Conservation (phyloP, 2,797 vertebrate genomes). For the Myotis pilosus region DNA sequence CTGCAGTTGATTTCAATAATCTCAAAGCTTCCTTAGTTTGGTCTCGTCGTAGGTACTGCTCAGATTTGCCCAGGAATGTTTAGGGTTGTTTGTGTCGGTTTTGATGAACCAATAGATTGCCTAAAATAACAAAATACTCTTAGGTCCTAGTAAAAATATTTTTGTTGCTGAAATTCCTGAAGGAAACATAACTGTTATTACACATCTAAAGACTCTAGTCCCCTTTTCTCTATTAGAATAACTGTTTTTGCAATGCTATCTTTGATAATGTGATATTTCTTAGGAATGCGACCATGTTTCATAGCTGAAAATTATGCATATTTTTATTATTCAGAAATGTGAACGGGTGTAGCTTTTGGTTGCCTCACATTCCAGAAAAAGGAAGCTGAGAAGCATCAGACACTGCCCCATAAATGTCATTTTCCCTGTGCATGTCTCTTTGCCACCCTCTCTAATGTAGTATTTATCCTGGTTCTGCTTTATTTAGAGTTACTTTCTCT, state of each 20-base stretch:
- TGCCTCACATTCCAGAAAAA: background rate
- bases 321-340: slow-evolving; percentile 34
- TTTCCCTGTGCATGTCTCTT: background rate
- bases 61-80: background rate
- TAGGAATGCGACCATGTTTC: slow-evolving; percentile 4
- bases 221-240: background rate
- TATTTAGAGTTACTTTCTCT: background rate
- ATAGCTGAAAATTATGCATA: slow-evolving; percentile 21
- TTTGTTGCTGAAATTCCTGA: slow-evolving; percentile 41
- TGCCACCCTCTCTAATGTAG: background rate
- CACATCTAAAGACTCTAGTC: background rate
- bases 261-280: slow-evolving; percentile 47
- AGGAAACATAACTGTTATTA: slow-evolving; percentile 34
- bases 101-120: slow-evolving; percentile 34
- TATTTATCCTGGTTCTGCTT: background rate
- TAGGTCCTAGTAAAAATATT: slow-evolving; percentile 19
- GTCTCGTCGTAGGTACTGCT: background rate
- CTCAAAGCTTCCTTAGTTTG: background rate
- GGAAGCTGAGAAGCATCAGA: background rate
- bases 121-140: slow-evolving; percentile 47
- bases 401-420: background rate
- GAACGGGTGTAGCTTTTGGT: background rate
- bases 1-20: background rate
- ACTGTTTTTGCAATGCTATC: slow-evolving; percentile 48
- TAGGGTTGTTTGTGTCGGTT: slow-evolving; percentile 38